These are phyloP conservation scores for Cebus imitator DNA, from an alignment of 2,113 vertebrate genomes.

Conservation along the genomic window DNA sequence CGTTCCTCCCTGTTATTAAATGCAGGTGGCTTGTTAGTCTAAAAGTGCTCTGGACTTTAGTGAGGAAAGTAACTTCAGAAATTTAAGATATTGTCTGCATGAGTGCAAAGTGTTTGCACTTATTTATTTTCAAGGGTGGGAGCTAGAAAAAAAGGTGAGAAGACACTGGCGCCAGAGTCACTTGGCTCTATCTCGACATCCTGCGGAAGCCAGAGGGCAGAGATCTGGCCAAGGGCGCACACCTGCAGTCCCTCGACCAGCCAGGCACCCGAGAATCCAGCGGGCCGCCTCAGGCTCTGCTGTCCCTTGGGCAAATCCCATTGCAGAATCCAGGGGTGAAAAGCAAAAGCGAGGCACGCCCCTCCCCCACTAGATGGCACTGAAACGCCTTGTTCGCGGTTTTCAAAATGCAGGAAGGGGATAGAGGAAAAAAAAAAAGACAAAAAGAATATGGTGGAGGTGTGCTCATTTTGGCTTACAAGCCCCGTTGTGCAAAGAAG, in stretches of 20 bases:
- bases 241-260: neutral
- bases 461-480: slow-evolving; percentile 69
- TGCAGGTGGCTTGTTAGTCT: neutral
- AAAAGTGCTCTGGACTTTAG: neutral
- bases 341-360: slow-evolving; percentile 59
- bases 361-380: slow-evolving; percentile 90
- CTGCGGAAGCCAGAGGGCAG: neutral
- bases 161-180: neutral
- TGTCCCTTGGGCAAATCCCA: neutral
- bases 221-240: neutral
- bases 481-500: neutral
- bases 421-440: neutral
- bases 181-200: neutral
- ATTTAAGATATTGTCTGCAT: neutral
- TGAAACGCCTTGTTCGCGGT: slow-evolving; percentile 81
- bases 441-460: slow-evolving; percentile 82
- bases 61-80: neutral
- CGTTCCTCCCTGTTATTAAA: neutral
- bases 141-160: neutral
- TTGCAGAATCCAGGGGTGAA: neutral
- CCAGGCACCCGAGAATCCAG: neutral
- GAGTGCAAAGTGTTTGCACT: neutral
- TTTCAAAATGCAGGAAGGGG: slow-evolving; percentile 66
- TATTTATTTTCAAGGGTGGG: neutral
- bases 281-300: neutral